Conservation (phyloP, 2,888 invertebrate genomes). For the Drosophila seclusa region DNA sequence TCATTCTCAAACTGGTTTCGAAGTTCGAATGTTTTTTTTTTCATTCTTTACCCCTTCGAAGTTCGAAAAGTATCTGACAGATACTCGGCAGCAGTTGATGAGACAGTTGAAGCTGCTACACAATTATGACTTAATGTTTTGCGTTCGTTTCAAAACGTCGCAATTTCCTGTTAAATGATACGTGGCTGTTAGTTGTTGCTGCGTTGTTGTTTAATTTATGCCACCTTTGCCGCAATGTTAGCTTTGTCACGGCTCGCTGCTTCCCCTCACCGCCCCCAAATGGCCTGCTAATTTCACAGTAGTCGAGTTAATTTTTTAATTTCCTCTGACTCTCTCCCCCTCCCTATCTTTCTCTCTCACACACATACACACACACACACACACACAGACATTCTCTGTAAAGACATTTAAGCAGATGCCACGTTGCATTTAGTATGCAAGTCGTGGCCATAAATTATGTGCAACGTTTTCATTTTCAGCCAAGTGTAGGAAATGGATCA, state of each 20-base stretch:
- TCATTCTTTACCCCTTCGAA: constrained; percentile 52
- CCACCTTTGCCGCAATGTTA: constrained; percentile 77
- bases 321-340: constrained; percentile 17
- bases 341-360: background rate
- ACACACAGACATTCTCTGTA: background rate
- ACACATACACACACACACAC: background rate
- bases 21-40: constrained; percentile 55
- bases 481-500: constrained; percentile 65
- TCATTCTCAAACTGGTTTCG: constrained; percentile 67
- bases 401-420: constrained; percentile 5
- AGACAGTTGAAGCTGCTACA: constrained; percentile 29
- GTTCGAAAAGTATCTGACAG: constrained; percentile 74
- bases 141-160: constrained; percentile 62
- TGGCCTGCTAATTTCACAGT: constrained; percentile 70
- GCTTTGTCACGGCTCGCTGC: constrained; percentile 75
- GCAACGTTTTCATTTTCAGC: constrained; percentile 78
- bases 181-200: constrained; percentile 41
- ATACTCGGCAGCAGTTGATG: constrained; percentile 39
- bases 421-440: background rate
- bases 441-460: constrained; percentile 71
- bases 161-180: constrained; percentile 80
- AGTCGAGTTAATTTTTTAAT: constrained; percentile 69
- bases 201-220: constrained; percentile 70
- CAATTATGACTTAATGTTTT: constrained; percentile 78
- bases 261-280: constrained; percentile 17